Evolutionary conservation across 2,888 invertebrate species (phyloP).

Genomic region (Dorcus parallelipipedus): DNA sequence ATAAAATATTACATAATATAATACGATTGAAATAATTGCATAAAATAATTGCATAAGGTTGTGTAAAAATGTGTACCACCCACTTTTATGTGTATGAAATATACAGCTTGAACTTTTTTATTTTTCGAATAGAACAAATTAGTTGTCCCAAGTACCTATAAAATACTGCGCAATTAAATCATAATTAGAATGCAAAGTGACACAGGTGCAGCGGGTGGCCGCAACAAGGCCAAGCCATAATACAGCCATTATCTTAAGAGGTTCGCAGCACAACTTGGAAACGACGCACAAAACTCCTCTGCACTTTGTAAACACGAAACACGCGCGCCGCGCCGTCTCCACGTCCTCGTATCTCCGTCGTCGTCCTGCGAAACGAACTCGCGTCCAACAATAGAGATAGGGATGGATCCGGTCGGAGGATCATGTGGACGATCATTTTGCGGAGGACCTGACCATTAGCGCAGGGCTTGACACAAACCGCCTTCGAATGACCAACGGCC

Average conservation of each 20-base stretch:
- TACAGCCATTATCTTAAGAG: constrained; percentile 43
- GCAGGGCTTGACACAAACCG: constrained; percentile 31
- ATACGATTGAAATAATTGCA: no score
- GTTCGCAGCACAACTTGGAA: constrained; percentile 23
- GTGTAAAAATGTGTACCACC: no score
- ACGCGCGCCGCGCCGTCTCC: not conserved
- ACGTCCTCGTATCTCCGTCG: constrained; percentile 12
- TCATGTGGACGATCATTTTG: constrained; percentile 25
- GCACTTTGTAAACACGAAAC: constrained; percentile 11
- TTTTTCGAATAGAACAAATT: no score
- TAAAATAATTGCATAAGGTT: no score
- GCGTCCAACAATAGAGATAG: constrained; percentile 1
- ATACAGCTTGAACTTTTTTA: no score
- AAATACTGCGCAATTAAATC: constrained; percentile 30
- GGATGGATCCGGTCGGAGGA: constrained; percentile 7
- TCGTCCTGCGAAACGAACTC: constrained; percentile 6
- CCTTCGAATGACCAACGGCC: constrained; percentile 38
- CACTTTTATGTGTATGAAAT: no score
- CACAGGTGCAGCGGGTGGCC: constrained; percentile 34
- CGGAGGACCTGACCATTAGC: constrained; percentile 34
- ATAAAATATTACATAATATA: no score
- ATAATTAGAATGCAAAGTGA: constrained; percentile 32
- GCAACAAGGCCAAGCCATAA: constrained; percentile 38
- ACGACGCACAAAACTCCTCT: constrained; percentile 25
- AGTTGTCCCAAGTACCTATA: not conserved